Conservation (phyloP, 2,888 invertebrate genomes). For the Andricus quercusramuli region DNA sequence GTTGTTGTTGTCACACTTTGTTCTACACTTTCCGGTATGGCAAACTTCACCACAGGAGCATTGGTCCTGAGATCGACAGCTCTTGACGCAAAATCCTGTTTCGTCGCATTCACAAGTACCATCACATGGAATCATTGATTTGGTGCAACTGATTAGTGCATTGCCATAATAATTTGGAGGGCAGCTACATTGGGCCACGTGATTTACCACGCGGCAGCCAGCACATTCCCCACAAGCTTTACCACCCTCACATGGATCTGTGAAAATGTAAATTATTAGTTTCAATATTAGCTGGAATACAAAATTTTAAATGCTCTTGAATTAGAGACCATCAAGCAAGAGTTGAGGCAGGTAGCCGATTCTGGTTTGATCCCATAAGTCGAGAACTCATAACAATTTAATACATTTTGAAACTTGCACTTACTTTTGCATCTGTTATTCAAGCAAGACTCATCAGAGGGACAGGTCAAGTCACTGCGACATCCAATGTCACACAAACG, state of each 20-base stretch:
- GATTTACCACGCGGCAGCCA: constrained; percentile 89
- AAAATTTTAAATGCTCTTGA: too few relatives aligned
- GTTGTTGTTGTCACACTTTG: constrained; percentile 85
- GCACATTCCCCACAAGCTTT: constrained; percentile 91
- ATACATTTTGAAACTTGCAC: constrained; percentile 46
- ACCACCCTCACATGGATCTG: constrained; percentile 88
- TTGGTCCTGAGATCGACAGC: constrained; percentile 84
- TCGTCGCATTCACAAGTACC: constrained; percentile 90
- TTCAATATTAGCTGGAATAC: background rate
- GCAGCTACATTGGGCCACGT: constrained; percentile 92
- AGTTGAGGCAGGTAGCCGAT: too few relatives aligned
- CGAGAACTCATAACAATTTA: too few relatives aligned
- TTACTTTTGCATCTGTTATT: constrained; percentile 90
- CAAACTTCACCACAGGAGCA: constrained; percentile 93
- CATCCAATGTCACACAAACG: constrained; percentile 93
- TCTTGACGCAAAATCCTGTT: constrained; percentile 87
- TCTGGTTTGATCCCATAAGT: too few relatives aligned
- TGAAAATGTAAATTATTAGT: background rate
- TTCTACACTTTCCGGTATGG: constrained; percentile 85
- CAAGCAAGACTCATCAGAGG: constrained; percentile 87
- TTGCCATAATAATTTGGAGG: constrained; percentile 90
- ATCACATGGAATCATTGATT: constrained; percentile 86
- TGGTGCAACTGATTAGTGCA: constrained; percentile 88
- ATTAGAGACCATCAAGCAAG: too few relatives aligned
- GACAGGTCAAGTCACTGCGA: constrained; percentile 90